A percentile compares a stretch with the other conserved stretches of the same genome.
phyloP scores from a whole-genome alignment of 1,140 invertebrate species.

The Camponotus vicinus region DNA sequence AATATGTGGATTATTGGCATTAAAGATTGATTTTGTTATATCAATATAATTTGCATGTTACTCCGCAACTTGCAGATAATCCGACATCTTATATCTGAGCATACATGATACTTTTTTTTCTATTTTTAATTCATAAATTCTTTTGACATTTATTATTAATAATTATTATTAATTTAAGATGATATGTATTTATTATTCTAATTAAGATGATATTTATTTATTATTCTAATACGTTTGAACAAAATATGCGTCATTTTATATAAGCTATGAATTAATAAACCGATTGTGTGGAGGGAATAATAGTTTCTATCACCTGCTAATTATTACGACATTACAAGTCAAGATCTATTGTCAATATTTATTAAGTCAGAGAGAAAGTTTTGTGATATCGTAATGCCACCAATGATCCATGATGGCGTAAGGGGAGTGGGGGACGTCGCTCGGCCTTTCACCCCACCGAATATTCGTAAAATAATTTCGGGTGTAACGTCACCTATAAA shows the following conservation, averaged over 20 bases:
- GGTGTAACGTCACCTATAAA: background rate
- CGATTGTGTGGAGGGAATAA: background rate
- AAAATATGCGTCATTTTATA: background rate
- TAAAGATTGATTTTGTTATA: slow-evolving; percentile 6
- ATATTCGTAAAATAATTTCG: slow-evolving; percentile 65
- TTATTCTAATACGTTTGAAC: background rate
- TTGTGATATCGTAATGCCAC: slow-evolving; percentile 70
- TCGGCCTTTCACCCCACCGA: slow-evolving; percentile 73
- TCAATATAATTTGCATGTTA: background rate
- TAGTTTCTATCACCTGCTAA: background rate
- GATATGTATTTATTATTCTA: background rate
- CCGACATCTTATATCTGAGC: too few species aligned
- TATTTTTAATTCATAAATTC: background rate
- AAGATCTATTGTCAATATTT: slow-evolving; percentile 75
- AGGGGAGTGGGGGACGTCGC: slow-evolving; percentile 32
- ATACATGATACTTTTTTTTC: background rate
- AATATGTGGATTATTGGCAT: background rate
- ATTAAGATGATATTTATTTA: too few species aligned
- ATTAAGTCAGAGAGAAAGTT: slow-evolving; percentile 74
- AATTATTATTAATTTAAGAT: too few species aligned
- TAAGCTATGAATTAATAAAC: background rate
- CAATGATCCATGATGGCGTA: slow-evolving; percentile 70
- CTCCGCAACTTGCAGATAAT: background rate
- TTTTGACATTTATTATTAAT: too few species aligned
- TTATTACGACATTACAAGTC: slow-evolving; percentile 47